Conservation (phyloP, 2,113 vertebrate genomes). For the Otis tarda region DNA sequence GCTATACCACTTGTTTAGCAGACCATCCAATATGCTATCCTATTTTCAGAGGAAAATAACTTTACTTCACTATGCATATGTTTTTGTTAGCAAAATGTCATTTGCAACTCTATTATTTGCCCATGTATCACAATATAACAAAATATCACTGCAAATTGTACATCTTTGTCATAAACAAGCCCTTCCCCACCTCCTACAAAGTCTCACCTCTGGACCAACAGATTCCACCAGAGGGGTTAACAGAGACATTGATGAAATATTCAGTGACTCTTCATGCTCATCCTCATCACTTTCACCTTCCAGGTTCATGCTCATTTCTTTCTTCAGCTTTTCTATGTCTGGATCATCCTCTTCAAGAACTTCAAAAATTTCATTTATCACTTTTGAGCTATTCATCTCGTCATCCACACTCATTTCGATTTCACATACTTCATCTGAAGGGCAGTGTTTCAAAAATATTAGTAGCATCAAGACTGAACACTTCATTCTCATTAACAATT, state of each 20-base stretch:
- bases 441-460: not conserved
- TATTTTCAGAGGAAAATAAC: not conserved
- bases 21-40: not conserved
- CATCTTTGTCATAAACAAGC: not conserved
- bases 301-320: constrained; percentile 62
- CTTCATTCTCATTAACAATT: not conserved
- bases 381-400: constrained; percentile 83
- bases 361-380: constrained; percentile 90
- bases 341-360: constrained; percentile 79
- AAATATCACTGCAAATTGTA: not conserved
- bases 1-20: not conserved
- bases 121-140: not conserved
- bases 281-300: constrained; percentile 75
- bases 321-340: constrained; percentile 66
- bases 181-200: not conserved
- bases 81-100: not conserved
- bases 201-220: constrained; percentile 85
- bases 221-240: constrained; percentile 91
- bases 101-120: not conserved
- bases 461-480: not conserved
- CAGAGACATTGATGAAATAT: constrained; percentile 98
- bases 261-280: constrained; percentile 83
- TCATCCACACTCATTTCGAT: constrained; percentile 74
- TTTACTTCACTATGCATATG: not conserved
- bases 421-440: constrained; percentile 71